These are phyloP conservation scores for Rhynchonycteris naso DNA, from an alignment of 2,797 vertebrate species.

Conservation along the genomic window DNA sequence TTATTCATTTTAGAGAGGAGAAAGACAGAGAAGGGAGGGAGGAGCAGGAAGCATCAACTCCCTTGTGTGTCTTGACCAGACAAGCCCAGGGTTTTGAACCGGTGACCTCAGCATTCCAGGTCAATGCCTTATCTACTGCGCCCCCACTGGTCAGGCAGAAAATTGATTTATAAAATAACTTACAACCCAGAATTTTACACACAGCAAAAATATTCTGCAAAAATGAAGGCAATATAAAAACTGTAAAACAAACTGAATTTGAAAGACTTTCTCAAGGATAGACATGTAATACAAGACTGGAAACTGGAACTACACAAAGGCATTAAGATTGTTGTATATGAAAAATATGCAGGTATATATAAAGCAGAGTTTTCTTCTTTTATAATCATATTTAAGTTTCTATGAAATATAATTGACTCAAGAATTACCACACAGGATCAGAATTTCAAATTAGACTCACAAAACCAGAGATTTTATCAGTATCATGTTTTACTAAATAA, in stretches of 20 bases:
- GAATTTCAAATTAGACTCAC: not conserved
- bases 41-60: no score
- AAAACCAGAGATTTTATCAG: not conserved
- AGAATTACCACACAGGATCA: not conserved
- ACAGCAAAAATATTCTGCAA: not conserved
- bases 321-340: not conserved
- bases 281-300: not conserved
- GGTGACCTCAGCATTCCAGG: no score
- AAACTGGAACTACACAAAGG: not conserved
- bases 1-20: no score
- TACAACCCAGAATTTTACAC: not conserved
- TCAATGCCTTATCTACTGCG: no score
- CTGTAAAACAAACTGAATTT: not conserved
- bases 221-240: not conserved
- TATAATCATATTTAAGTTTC: not conserved
- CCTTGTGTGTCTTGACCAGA: no score
- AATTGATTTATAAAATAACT: no score
- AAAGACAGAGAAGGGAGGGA: no score
- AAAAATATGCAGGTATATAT: not conserved
- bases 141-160: no score
- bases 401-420: not conserved
- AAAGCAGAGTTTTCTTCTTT: not conserved
- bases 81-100: no score
- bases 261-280: not conserved
- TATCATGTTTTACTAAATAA: not conserved